A percentile compares a stretch with the other conserved stretches of the same genome.
These are phyloP conservation scores for Dascyllus trimaculatus DNA, from an alignment of 2,113 vertebrate genomes.

Conservation along the genomic window DNA sequence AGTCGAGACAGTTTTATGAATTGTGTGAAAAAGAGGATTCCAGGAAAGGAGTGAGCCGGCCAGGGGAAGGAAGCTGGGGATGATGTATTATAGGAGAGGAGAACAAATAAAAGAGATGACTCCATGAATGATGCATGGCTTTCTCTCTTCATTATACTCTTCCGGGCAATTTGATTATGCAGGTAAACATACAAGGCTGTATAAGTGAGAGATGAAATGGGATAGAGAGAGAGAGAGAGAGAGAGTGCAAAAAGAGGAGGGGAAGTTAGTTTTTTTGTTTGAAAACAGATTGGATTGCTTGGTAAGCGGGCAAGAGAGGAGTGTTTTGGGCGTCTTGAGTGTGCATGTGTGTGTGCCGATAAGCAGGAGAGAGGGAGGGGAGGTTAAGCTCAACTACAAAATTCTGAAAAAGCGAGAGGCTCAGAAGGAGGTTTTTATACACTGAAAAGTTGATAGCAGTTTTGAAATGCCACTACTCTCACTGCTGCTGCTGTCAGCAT, in stretches of 20 bases:
- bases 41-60: constrained; percentile 4
- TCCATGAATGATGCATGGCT: constrained; percentile 65
- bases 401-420: constrained; percentile 9
- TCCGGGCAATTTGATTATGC: constrained; percentile 53
- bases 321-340: constrained; percentile 8
- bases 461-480: constrained; percentile 32
- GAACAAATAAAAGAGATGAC: constrained; percentile 49
- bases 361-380: not conserved
- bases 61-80: not conserved
- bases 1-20: not conserved
- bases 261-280: constrained; percentile 21
- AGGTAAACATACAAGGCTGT: constrained; percentile 58
- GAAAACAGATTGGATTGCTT: constrained; percentile 42
- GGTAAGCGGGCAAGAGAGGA: constrained; percentile 6
- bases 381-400: constrained; percentile 30
- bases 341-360: constrained; percentile 6
- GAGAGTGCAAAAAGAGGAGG: not conserved
- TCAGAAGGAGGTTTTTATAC: constrained; percentile 15
- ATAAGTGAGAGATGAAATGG: constrained; percentile 31
- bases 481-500: constrained; percentile 56
- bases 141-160: constrained; percentile 38
- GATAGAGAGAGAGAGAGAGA: not conserved
- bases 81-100: constrained; percentile 20
- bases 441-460: constrained; percentile 25
- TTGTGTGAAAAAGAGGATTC: not conserved